Evolutionary conservation across 2,797 vertebrate species (phyloP), one percentile per base, ranked within the genome.

Genomic region (Poeciliopsis presidionis): DNA sequence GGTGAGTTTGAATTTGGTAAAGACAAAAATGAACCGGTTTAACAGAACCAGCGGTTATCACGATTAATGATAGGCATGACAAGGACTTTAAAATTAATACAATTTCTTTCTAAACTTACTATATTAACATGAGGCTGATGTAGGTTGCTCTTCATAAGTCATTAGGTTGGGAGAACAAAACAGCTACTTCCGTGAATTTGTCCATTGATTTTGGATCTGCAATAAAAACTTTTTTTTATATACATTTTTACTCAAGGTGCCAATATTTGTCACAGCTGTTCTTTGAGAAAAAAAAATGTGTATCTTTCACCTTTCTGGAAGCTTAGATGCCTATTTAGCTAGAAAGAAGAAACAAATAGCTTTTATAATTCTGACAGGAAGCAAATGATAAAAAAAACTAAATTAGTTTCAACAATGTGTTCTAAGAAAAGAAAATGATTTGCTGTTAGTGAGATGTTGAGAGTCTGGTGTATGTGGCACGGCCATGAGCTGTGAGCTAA

Each of bases 401-500:
- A 4, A 75, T 69, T 30, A 25, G 16, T 71, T 67, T 49, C 46
- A 25, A 41, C 78, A 73, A 43, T 76, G 57, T 53, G 14, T 11
- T 18, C 6, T 59, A 30, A 59, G 41, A 59, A 28, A 30, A 45
- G 63, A 67, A 65, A 22, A 18, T 43, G 25, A 82, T 81, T 43
- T 73, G 46, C 20, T 55, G 57, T 16, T 7, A 30, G 57, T 11
- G 53, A 75, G 69, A 11, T 78, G 18, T 77, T 9, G 57, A 72
- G 63, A 11, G 75, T 70, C 73, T 45, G 57, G 73, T 84, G 67
- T 36, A 46, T 70, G 74, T 76, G 22, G 39, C 9, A 11, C 65
- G 71, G 85, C 77, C 70, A 41, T 41, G 45, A 18, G 65, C 81
- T 74, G 2, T 73, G 63, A 81, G 71, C 71, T 71, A 33, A 57